Evolutionary conservation across 1,140 invertebrate species (phyloP), one percentile per base, ranked within the genome.

Genomic region (Harpegnathos saltator): DNA sequence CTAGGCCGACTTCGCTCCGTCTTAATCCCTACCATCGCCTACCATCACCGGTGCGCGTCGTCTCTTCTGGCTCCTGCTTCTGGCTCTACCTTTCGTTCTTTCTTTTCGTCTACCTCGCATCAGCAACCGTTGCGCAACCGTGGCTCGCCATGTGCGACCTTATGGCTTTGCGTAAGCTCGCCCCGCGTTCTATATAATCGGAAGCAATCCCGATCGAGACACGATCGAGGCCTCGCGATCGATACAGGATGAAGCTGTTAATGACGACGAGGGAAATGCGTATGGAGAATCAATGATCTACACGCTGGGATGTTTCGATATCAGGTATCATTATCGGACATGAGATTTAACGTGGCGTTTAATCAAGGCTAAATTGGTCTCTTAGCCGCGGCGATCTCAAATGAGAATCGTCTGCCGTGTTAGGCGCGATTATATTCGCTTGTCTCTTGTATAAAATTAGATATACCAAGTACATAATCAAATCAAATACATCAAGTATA

Each of bases 31-130:
- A 85, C 85, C 84, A 75, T 68, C 77, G 77, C 62, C 44, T 69
- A 71, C 58, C 82, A 85, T 62, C 33, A 33, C 38, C 38, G 38
- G 33, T 66, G 52, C 71, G 26, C 65, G 74, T 85, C 85, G 86
- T 89, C 77, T 86, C 85, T 87, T 89, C 77, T 86, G 74, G 82
- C 68, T 96, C 95, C 7, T n/a, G n/a, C 38, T 95, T 90, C 52
- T 52, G 65, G 68, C 58, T 71, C 54, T 52, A 29, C 54, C 56
- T 59, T n/a, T 38, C 29, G 19, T 61, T 61, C 19, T 50, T 80
- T 17, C n/a, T 63, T 50, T 38, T 58, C 29, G 17, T 44, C 12
- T 15, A 58, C 73, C 12, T 58, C 24, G 48, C 38, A 58, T n/a
- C 22, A 17, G 52, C 84, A 33, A 71, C 50, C 65, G 66, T 81